These are phyloP conservation scores for Plectrocnemia conspersa DNA, from an alignment of 1,140 invertebrate species.

Conservation along the genomic window DNA sequence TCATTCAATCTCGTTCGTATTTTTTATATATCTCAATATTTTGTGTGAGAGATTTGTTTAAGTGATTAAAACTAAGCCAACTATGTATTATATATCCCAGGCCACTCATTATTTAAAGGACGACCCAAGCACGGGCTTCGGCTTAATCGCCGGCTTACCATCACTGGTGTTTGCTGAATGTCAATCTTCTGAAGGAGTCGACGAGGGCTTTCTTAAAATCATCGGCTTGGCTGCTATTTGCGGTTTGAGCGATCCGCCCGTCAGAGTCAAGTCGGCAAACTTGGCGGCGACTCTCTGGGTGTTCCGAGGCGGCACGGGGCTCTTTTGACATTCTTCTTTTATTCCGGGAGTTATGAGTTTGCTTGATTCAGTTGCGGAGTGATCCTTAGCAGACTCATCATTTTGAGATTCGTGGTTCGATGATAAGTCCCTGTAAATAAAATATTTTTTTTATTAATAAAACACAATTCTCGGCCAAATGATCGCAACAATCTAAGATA, in stretches of 20 bases:
- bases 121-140: constrained; percentile 26
- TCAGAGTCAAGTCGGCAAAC: constrained; percentile 57
- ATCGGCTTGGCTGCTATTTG: constrained; percentile 70
- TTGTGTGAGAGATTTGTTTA: too few species aligned
- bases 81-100: too few species aligned
- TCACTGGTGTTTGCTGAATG: constrained; percentile 15
- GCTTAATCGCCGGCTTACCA: constrained; percentile 23
- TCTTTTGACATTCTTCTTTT: constrained; percentile 34
- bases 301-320: constrained; percentile 54
- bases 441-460: not conserved
- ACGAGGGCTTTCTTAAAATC: constrained; percentile 65
- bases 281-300: constrained; percentile 55
- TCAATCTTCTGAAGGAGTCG: constrained; percentile 43
- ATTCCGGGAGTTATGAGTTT: constrained; percentile 23
- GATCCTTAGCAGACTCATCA: constrained; percentile 22
- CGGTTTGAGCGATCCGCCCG: constrained; percentile 61
- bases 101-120: too few species aligned
- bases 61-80: too few species aligned
- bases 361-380: not conserved
- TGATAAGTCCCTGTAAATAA: constrained; percentile 23
- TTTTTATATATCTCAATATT: too few species aligned
- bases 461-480: not conserved
- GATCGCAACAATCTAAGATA: too few species aligned
- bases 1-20: too few species aligned
- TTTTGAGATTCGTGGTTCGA: constrained; percentile 23